Conservation (phyloP, 1,140 invertebrate genomes). For the Zelostemma sp. region DNA sequence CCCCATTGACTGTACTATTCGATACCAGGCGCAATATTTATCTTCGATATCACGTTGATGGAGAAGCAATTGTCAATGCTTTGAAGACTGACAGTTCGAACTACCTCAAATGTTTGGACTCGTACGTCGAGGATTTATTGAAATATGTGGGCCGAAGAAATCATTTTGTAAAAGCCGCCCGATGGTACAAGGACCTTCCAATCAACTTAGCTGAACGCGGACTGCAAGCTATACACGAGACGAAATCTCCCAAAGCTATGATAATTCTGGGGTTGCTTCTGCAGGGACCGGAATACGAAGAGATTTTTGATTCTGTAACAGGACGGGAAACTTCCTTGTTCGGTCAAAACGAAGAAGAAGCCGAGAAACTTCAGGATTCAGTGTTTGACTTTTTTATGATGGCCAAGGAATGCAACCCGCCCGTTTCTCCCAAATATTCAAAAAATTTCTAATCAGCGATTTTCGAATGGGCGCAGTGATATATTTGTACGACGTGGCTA, state of each 20-base stretch:
- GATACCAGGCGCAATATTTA: too few species aligned
- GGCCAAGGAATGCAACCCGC: conserved; percentile 37
- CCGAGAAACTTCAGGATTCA: neutral
- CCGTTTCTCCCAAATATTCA: too few species aligned
- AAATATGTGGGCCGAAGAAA: too few species aligned
- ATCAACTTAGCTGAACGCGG: conserved; percentile 42
- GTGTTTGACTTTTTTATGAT: neutral
- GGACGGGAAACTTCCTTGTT: too few species aligned
- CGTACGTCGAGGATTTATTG: too few species aligned
- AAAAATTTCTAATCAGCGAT: conserved; percentile 44
- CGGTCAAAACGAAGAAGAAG: conserved; percentile 2
- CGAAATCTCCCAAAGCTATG: neutral
- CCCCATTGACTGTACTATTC: too few species aligned
- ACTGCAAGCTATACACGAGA: conserved; percentile 8
- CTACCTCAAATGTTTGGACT: too few species aligned
- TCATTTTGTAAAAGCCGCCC: too few species aligned
- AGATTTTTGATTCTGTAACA: conserved; percentile 41
- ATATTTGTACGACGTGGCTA: conserved; percentile 18
- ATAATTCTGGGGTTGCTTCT: conserved; percentile 31
- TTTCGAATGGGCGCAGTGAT: conserved; percentile 25
- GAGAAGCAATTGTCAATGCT: too few species aligned
- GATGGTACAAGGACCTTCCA: conserved; percentile 59
- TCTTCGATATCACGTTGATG: too few species aligned
- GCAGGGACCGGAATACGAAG: too few species aligned
- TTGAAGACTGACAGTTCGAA: too few species aligned